Evolutionary conservation across 1,140 invertebrate genomes (phyloP), one percentile per base, ranked within the genome.

Genomic region (Protaetia brevitarsis): DNA sequence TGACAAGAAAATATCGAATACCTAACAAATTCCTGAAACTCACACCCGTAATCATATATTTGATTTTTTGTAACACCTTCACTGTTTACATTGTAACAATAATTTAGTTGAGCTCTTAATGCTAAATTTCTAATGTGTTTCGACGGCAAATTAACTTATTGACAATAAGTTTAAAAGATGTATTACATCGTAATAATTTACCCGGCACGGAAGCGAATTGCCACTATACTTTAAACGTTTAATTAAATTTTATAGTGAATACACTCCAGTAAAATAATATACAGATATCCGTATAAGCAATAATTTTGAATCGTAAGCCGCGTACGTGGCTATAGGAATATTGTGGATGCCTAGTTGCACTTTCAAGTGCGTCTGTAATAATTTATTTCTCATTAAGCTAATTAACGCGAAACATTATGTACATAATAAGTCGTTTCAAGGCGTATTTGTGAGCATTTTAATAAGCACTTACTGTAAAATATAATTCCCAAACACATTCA

Each of bases 361-460:
- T 34, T 8, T 10, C n/a, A n/a, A n/a, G n/a, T n/a, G n/a, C n/a
- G n/a, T 23, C 19, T 51, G 41, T 6, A 5, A 23, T 51, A 51
- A 51, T 51, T 51, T 51, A 51, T 51, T 51, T 51, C 41, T 51
- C 19, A 51, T 51, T 51, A 51, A 51, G n/a, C 21, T 23, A 51
- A 51, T 51, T 51, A 51, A 23, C 19, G 41, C 41, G 41, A 51
- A 51, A 51, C 41, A 51, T n/a, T 41, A 6, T 21, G 41, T 51
- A 37, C n/a, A n/a, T 37, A 51, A 51, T 51, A 51, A 51, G 41
- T 51, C 41, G 41, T 51, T 51, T 51, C 41, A 51, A 51, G 19
- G 41, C 41, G 41, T 10, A 7, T 23, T 51, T 19, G 11, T 23
- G 5, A 51, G 19, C 41, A 51, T 51, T 23, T 23, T 19, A n/a